These are phyloP conservation scores for Caenorhabditis sp. DNA, from an alignment of 2,888 invertebrate species.

Conservation along the genomic window DNA sequence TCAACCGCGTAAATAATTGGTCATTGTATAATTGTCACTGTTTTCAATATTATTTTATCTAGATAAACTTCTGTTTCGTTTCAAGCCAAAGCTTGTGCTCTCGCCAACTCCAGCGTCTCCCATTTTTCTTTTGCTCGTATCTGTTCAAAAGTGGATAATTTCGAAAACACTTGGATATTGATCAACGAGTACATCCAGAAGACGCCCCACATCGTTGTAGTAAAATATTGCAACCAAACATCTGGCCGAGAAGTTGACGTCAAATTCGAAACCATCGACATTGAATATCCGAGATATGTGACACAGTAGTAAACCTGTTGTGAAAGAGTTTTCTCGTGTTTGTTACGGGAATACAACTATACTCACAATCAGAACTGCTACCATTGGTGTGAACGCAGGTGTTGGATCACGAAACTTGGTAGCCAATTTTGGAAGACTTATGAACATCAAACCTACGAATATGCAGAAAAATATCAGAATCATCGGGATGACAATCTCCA, in stretches of 20 bases:
- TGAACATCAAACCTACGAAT: constrained; percentile 3
- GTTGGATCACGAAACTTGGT: constrained; percentile 9
- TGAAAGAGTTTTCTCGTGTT: background rate
- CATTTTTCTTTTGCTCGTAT: constrained; percentile 10
- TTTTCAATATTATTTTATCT: too few relatives aligned
- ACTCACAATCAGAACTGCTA: constrained; percentile 3
- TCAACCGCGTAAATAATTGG: too few relatives aligned
- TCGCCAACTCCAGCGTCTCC: background rate
- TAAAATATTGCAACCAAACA: constrained; percentile 19
- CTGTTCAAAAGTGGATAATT: constrained; percentile 1
- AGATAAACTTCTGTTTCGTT: background rate
- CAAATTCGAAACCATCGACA: constrained; percentile 15
- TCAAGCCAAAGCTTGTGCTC: background rate
- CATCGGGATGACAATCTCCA: constrained; percentile 14
- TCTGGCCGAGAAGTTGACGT: background rate
- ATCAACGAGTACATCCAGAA: constrained; percentile 30
- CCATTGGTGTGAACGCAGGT: constrained; percentile 3
- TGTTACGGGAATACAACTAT: too few relatives aligned
- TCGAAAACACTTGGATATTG: constrained; percentile 12
- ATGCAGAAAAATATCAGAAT: background rate
- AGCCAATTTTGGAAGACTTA: background rate
- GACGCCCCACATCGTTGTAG: background rate
- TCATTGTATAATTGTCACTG: too few relatives aligned
- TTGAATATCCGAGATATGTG: constrained; percentile 10
- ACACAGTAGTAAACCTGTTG: constrained; percentile 15